Base-by-base conservation (phyloP, 1,140 invertebrate species). In the Yoshiicerus persimilis region DNA sequence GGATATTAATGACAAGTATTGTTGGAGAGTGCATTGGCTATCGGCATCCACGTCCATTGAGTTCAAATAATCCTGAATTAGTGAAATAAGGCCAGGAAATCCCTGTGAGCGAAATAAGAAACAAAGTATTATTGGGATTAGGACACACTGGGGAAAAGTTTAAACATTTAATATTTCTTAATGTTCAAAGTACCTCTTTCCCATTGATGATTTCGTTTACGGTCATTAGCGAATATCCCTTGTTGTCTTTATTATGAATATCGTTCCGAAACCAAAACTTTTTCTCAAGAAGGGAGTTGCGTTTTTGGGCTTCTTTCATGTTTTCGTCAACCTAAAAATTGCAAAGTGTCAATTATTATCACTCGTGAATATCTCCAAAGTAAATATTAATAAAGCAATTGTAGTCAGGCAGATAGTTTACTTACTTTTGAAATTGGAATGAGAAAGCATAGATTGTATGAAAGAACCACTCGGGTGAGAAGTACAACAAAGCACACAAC, bases 401-500 rank as follows among this genome's bases (percentile, higher is more conserved):
- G 56, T 25, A 9, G 41, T 23, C 25, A 20, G 6, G 1, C 75
- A 80, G 4, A 30, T 39, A 20, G 30, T 38, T 75, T 3, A 80
- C 30, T 36, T 93, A 96, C 96, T 94, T 98, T 99, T 90, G 98
- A 99, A 89, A 99, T 99, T 10, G 99, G 99, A 92, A 99, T 98
- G 2, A 99, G 94, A 91, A 99, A 97, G 93, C 99, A 99, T 13
- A 99, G 94, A 90, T 98, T 95, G 93, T 98, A 99, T 20, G 98
- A 98, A 27, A 99, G 94, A 91, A 99, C 99, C 56, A 99, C 98
- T 89, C 99, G 93, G 0, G 99, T 99, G 62, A 99, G 94, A 41
- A 99, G 93, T 1, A 99, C 98, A 10, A 99, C 95, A 93, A 99
- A 99, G 92, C 98, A 98, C n/a, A 99, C 98, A 91, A 98, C 97